Conservation (phyloP, 2,888 invertebrate species). For the Vandiemenella viatica region DNA sequence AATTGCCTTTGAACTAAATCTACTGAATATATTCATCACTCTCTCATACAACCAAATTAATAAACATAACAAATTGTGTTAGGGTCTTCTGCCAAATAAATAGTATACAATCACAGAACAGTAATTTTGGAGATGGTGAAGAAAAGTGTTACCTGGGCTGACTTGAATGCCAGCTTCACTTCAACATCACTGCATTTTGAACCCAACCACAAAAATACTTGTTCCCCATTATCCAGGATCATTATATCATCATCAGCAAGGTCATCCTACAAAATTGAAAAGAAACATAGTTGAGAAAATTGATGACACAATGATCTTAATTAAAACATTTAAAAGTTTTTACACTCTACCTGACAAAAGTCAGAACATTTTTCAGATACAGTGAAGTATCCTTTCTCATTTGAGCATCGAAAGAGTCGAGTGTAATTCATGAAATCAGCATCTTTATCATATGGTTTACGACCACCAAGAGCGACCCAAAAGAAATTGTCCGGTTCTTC, state of each 20-base stretch:
- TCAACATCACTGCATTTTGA: slow-evolving; percentile 95
- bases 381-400: slow-evolving; percentile 97
- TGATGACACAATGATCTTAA: background rate
- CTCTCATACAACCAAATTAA: too few relatives aligned
- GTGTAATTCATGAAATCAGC: slow-evolving; percentile 87
- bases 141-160: slow-evolving; percentile 78
- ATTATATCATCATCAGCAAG: slow-evolving; percentile 98
- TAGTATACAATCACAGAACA: too few relatives aligned
- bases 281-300: background rate
- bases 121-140: background rate
- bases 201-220: slow-evolving; percentile 96
- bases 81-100: too few relatives aligned
- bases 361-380: slow-evolving; percentile 98
- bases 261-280: slow-evolving; percentile 59
- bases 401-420: slow-evolving; percentile 92
- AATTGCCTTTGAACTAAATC: too few relatives aligned
- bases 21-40: too few relatives aligned
- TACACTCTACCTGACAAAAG: slow-evolving; percentile 70
- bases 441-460: slow-evolving; percentile 73
- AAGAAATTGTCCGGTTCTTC: slow-evolving; percentile 97
- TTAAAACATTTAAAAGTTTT: slow-evolving; percentile 11
- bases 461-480: slow-evolving; percentile 90
- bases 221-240: slow-evolving; percentile 96
- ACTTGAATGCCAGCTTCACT: slow-evolving; percentile 95
- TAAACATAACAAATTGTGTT: too few relatives aligned